Conservation (phyloP, 2,113 vertebrate genomes). For the Struthidea cinerea region DNA sequence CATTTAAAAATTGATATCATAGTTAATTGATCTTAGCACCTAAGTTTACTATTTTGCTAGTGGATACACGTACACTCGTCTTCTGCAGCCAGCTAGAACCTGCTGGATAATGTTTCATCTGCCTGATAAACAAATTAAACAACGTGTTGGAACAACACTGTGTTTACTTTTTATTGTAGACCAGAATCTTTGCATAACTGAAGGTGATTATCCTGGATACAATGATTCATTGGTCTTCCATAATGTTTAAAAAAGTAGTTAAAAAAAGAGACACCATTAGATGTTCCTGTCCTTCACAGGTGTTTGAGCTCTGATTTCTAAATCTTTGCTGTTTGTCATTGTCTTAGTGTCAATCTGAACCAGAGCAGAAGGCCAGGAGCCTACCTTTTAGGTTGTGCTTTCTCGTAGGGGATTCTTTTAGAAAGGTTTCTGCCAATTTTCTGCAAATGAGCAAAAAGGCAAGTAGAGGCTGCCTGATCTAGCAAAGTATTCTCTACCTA, state of each 20-base stretch:
- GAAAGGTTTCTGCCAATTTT: neutral
- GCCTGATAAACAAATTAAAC: constrained; percentile 38
- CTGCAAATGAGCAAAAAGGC: neutral
- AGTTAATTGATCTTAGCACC: constrained; percentile 46
- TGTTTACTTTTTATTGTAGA: constrained; percentile 40
- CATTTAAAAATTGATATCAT: neutral
- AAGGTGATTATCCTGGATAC: neutral
- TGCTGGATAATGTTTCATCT: constrained; percentile 65
- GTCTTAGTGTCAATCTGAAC: neutral
- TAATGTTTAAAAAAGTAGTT: neutral
- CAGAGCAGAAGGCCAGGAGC: neutral
- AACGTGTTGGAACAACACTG: constrained; percentile 15
- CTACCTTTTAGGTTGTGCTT: neutral
- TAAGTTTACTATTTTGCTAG: constrained; percentile 53
- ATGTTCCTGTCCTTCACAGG: neutral
- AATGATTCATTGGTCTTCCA: neutral
- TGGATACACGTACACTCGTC: neutral
- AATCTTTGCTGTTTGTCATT: neutral
- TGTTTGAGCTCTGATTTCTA: neutral
- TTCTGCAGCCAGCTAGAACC: constrained; percentile 68
- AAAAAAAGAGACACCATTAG: neutral
- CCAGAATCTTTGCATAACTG: constrained; percentile 44
- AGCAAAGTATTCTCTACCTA: neutral
- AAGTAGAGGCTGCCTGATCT: neutral
- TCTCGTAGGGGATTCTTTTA: neutral